Evolutionary conservation across 1,140 invertebrate species (phyloP).

Genomic region (Heliconius hermathena): DNA sequence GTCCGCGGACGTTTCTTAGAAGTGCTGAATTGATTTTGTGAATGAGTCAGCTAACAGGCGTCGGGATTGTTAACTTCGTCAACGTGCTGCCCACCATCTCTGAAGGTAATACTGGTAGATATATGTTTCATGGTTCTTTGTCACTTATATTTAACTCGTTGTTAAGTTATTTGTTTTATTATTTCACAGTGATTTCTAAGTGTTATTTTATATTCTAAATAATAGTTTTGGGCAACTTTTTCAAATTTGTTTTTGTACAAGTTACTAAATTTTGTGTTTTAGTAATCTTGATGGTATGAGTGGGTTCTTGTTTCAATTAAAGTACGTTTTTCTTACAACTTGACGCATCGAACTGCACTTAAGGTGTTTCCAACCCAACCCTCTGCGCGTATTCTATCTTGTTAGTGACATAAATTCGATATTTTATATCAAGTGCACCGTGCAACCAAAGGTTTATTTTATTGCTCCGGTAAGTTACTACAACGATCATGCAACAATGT

Average conservation of each 20-base stretch:
- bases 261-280: no score
- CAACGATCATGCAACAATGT: not conserved
- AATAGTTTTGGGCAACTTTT: not conserved
- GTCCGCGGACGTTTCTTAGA: slow-evolving; percentile 57
- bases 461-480: not conserved
- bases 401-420: slow-evolving; percentile 40
- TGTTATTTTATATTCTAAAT: not conserved
- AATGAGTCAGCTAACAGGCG: slow-evolving; percentile 79
- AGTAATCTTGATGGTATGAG: no score
- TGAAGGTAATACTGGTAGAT: slow-evolving; percentile 58
- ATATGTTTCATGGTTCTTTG: slow-evolving; percentile 33
- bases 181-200: not conserved
- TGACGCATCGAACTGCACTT: slow-evolving; percentile 30
- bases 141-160: not conserved
- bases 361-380: slow-evolving; percentile 39
- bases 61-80: slow-evolving; percentile 78
- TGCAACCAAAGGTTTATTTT: slow-evolving; percentile 10
- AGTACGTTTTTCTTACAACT: slow-evolving; percentile 26
- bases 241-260: no score
- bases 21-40: slow-evolving; percentile 69
- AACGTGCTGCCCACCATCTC: slow-evolving; percentile 78
- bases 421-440: slow-evolving; percentile 11
- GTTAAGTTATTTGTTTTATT: not conserved
- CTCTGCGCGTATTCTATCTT: slow-evolving; percentile 33
- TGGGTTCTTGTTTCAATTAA: not conserved